These are phyloP conservation scores for Coturnix japonica DNA, from an alignment of 2,113 vertebrate species.

Conservation along the genomic window DNA sequence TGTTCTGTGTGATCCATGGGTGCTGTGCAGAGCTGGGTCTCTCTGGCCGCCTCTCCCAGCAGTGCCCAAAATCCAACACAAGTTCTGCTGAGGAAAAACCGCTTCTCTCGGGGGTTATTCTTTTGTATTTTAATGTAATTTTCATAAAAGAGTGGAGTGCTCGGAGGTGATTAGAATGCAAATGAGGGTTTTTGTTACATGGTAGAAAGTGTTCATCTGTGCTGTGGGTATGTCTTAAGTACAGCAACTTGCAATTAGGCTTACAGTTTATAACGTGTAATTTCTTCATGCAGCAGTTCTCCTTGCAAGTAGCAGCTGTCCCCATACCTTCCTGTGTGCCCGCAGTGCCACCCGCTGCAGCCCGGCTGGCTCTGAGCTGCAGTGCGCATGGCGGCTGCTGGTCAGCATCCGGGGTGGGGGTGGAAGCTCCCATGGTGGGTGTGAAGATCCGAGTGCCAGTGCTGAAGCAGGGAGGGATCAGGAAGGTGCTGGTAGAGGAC, in stretches of 20 bases:
- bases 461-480: background rate
- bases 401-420: no score
- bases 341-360: no score
- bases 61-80: background rate
- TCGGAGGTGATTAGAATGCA: constrained; percentile 22
- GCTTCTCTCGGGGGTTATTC: background rate
- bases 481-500: background rate
- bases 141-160: constrained; percentile 16
- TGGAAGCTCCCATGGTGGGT: no score
- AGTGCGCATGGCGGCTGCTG: no score
- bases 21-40: background rate
- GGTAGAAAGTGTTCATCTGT: background rate
- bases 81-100: background rate
- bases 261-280: background rate
- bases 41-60: no score
- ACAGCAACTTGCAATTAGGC: constrained; percentile 20
- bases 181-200: constrained; percentile 44
- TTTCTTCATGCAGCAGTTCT: constrained; percentile 52
- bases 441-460: background rate
- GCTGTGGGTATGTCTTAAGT: constrained; percentile 21
- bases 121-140: constrained; percentile 35
- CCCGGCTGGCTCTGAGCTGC: no score
- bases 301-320: constrained; percentile 28
- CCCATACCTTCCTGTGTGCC: background rate
- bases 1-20: background rate